Base-by-base conservation (phyloP, 2,888 invertebrate species). In the Andrena marginata region DNA sequence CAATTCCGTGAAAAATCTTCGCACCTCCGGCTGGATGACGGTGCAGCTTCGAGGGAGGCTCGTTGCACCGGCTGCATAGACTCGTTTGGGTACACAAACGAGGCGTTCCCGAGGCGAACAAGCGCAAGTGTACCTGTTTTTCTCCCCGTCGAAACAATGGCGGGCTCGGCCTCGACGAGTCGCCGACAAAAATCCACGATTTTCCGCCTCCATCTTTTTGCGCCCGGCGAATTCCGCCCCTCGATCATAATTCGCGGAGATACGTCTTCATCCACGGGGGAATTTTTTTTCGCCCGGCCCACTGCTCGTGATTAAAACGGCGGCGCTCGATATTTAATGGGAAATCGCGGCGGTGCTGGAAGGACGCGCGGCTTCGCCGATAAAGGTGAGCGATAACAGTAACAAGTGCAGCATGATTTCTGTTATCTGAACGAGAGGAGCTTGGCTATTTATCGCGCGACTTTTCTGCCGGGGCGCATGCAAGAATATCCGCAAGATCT, bases 1-100 rank as follows among this genome's bases (percentile, higher is more conserved):
- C 89, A 83, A 91, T 90, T 90, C 90, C 91, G 91, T 93, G 91
- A 92, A 92, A 93, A 88, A 90, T 92, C 90, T 92, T 92, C 89
- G 89, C 91, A 91, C 92, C 89, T 91, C 68, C 48, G 69, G 67
- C 59, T 10, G 64, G 69, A 85, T 88, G 87, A 88, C 85, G 78
- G 13, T 67, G 87, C 85, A 77, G 54, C 75, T 72, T 71, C 48
- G 31, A 74, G 42, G 79, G 77, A 72, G 70, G 72, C 65, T 79
- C 64, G 56, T 49, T 78, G 80, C 80, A 80, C 60, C 81, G 80
- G 78, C 75, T 62, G 42, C 81, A 68, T 80, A 72, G 68, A 63
- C 75, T 76, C 77, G 80, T 83, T 83, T 77, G 65, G 76, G 69
- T 72, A 74, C 77, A 82, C 67, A 78, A 84, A 82, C 82, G 78